Evolutionary conservation across 2,797 vertebrate genomes (phyloP).

Genomic region (Schizopygopsis malacanthus): DNA sequence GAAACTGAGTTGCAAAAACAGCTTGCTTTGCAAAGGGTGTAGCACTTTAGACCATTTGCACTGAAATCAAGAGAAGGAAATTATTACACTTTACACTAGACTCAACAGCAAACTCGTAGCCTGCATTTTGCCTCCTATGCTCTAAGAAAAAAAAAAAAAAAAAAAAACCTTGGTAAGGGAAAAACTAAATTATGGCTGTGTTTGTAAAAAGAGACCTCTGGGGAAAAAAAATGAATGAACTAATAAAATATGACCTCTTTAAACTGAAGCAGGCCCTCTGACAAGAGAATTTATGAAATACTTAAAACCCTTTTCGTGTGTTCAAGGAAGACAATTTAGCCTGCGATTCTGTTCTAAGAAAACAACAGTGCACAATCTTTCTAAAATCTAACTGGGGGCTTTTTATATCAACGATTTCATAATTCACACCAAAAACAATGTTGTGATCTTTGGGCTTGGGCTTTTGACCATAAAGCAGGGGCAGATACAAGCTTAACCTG

Average conservation of each 20-base stretch:
- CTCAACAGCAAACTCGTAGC: not conserved
- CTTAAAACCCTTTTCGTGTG: slow-evolving; percentile 9
- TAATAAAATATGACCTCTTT: slow-evolving; percentile 14
- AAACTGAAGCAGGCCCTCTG: not conserved
- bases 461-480: slow-evolving; percentile 57
- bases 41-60: not conserved
- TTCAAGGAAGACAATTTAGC: slow-evolving; percentile 21
- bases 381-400: slow-evolving; percentile 18
- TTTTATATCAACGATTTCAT: slow-evolving; percentile 49
- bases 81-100: slow-evolving; percentile 12
- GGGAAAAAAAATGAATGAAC: not conserved
- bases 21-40: not conserved
- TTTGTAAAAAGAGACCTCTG: not conserved
- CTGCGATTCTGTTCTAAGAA: not conserved
- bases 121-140: not conserved
- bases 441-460: slow-evolving; percentile 57
- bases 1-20: not conserved
- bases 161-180: not conserved
- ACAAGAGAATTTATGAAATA: slow-evolving; percentile 29
- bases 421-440: slow-evolving; percentile 59
- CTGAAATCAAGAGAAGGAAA: not conserved
- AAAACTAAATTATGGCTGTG: not conserved
- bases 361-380: slow-evolving; percentile 30
- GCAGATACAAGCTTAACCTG: slow-evolving; percentile 54
- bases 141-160: not conserved